Conservation (phyloP, 92 coral and sea anemone species). For the Zoanthus sansibaricus region DNA sequence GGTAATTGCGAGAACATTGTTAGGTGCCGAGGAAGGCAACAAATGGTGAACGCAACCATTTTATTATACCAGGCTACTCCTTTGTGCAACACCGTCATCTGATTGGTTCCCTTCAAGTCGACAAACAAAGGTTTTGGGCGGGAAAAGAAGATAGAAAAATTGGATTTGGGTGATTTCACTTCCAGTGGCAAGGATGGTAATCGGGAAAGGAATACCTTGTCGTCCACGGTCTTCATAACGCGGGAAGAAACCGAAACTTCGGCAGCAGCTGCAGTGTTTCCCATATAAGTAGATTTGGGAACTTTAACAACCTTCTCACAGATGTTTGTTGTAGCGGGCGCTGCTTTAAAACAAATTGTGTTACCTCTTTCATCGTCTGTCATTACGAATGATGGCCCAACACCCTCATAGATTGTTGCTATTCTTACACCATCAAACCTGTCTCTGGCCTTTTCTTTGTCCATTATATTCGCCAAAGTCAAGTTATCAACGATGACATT, state of each 20-base stretch:
- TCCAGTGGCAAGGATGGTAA: too few relatives aligned
- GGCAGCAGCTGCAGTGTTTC: neutral
- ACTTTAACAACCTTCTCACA: neutral
- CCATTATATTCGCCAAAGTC: neutral
- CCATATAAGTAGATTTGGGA: neutral
- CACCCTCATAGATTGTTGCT: neutral
- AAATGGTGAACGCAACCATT: neutral
- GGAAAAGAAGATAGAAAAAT: neutral
- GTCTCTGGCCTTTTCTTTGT: neutral
- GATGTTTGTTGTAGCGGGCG: constrained; percentile 22
- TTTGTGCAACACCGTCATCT: neutral
- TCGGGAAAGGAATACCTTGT: neutral
- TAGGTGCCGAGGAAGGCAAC: neutral
- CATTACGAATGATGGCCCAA: neutral
- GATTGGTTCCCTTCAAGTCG: neutral
- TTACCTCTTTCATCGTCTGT: neutral
- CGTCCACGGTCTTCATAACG: neutral
- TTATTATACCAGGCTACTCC: constrained; percentile 10
- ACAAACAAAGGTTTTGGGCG: constrained; percentile 19
- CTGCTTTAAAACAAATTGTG: neutral
- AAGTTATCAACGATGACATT: neutral
- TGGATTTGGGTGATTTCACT: neutral
- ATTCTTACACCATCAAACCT: neutral
- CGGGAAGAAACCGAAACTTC: neutral
- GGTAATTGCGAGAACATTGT: neutral